Conservation (phyloP, 1,140 invertebrate species). For the Sipha flava region DNA sequence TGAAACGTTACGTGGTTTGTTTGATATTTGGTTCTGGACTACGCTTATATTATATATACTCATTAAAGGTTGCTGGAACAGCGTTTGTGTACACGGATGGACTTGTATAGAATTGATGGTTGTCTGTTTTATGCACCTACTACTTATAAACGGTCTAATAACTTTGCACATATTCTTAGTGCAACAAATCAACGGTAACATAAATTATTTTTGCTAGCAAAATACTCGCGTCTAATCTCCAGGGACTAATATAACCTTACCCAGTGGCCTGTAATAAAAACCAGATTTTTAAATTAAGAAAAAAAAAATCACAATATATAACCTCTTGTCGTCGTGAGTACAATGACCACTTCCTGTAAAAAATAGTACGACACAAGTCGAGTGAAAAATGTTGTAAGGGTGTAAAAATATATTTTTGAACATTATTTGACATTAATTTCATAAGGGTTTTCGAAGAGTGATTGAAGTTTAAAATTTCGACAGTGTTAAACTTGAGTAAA, state of each 20-base stretch:
- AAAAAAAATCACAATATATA: background rate
- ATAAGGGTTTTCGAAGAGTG: too few species aligned
- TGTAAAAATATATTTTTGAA: background rate
- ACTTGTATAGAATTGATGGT: background rate
- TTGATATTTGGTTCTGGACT: too few species aligned
- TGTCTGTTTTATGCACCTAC: background rate
- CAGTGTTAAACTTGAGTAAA: too few species aligned
- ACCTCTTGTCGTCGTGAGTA: background rate
- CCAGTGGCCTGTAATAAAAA: conserved; percentile 5
- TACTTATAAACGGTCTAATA: background rate
- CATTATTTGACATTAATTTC: background rate
- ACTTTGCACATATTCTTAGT: conserved; percentile 4
- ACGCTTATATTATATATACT: too few species aligned
- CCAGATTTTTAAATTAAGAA: background rate
- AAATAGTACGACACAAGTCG: background rate
- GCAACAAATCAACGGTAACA: background rate
- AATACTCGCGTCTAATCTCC: background rate
- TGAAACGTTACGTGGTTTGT: too few species aligned
- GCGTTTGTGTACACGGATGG: too few species aligned
- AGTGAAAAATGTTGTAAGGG: background rate
- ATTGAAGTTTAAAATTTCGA: too few species aligned
- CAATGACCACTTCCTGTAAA: background rate
- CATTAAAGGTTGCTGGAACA: too few species aligned
- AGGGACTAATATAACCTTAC: background rate
- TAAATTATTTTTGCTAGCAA: background rate